These are phyloP conservation scores for Psittacula echo DNA, from an alignment of 2,797 vertebrate species.

Conservation along the genomic window DNA sequence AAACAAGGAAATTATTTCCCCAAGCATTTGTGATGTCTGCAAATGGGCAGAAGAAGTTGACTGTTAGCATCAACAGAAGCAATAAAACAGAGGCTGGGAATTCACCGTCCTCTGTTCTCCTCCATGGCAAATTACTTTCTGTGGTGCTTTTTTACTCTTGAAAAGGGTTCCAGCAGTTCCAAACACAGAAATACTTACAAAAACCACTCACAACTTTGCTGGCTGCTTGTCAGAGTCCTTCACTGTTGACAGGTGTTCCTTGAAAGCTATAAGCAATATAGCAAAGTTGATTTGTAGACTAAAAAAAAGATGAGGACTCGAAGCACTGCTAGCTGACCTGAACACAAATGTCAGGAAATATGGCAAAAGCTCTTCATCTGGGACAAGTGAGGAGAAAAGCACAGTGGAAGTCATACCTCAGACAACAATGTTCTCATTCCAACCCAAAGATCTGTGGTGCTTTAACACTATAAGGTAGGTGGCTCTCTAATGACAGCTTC, in stretches of 20 bases:
- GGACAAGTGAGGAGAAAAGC: neutral
- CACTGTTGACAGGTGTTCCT: slow-evolving; percentile 30
- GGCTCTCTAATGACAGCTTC: neutral
- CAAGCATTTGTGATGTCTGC: slow-evolving; percentile 79
- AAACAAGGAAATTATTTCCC: slow-evolving; percentile 69
- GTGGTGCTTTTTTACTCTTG: slow-evolving; percentile 33
- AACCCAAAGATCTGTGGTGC: neutral
- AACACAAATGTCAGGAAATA: neutral
- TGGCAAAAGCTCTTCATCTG: neutral
- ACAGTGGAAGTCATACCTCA: neutral
- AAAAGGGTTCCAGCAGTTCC: slow-evolving; percentile 53
- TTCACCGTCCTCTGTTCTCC: slow-evolving; percentile 68
- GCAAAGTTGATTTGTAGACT: neutral
- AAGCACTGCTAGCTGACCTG: neutral
- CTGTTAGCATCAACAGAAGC: slow-evolving; percentile 81
- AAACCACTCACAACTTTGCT: slow-evolving; percentile 28
- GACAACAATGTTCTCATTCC: neutral
- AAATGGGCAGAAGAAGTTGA: slow-evolving; percentile 77
- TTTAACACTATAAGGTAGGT: neutral
- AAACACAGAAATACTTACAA: slow-evolving; percentile 45
- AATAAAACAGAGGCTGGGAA: slow-evolving; percentile 76
- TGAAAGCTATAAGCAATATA: neutral
- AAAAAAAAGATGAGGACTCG: neutral
- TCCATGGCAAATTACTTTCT: slow-evolving; percentile 55
- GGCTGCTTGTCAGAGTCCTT: slow-evolving; percentile 41